Evolutionary conservation across 2,888 invertebrate species (phyloP).

Genomic region (Diaprepes abbreviatus): DNA sequence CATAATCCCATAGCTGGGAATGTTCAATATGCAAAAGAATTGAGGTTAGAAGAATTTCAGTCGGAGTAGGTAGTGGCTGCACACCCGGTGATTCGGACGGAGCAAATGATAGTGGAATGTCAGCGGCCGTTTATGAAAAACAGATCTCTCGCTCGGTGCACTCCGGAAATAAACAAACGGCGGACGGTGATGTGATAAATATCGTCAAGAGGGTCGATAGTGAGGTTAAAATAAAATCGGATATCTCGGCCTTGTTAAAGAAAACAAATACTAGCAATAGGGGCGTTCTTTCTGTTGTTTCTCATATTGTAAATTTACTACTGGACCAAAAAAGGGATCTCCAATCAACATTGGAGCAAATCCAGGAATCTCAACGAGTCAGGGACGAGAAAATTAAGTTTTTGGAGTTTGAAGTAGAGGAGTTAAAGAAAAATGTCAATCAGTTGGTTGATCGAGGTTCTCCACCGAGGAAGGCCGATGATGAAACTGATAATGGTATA

Average conservation of each 20-base stretch:
- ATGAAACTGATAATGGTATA: too few species aligned
- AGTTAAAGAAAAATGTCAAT: background rate
- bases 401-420: background rate
- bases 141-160: background rate
- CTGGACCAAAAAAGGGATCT: background rate
- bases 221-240: background rate
- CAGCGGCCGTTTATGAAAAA: background rate
- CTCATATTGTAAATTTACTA: too few species aligned
- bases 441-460: background rate
- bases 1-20: constrained; percentile 15
- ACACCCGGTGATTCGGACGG: background rate
- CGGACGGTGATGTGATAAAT: background rate
- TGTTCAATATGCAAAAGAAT: background rate
- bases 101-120: background rate
- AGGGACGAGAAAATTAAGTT: too few species aligned
- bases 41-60: constrained; percentile 3
- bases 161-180: background rate
- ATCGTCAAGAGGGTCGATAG: background rate
- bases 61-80: background rate
- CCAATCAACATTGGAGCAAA: too few species aligned
- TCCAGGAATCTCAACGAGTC: too few species aligned
- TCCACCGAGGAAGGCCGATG: too few species aligned
- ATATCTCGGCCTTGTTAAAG: background rate
- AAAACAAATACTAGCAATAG: too few species aligned
- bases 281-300: too few species aligned